Evolutionary conservation across 2,888 invertebrate genomes (phyloP).

Genomic region (Acronicta psi): DNA sequence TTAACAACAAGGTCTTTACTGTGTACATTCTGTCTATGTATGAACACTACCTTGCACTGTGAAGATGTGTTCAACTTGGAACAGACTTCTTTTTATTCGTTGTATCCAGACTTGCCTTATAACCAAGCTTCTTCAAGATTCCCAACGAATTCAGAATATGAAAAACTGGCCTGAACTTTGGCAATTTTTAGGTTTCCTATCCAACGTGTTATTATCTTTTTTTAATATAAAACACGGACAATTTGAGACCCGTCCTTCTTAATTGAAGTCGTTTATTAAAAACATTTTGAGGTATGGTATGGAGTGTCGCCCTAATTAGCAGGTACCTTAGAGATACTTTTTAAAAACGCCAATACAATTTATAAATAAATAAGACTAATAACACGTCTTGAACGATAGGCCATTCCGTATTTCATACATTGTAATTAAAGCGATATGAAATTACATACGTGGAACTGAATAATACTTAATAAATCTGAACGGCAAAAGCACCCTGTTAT

Average conservation of each 20-base stretch:
- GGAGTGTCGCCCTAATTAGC: slow-evolving; percentile 1
- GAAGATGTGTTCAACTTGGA: slow-evolving; percentile 1
- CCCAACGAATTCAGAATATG: too few relatives aligned
- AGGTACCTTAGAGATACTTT: background rate
- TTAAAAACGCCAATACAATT: slow-evolving; percentile 25
- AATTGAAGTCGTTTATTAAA: background rate
- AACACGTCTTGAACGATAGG: slow-evolving; percentile 30
- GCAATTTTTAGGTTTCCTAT: too few relatives aligned
- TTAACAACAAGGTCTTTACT: slow-evolving; percentile 15
- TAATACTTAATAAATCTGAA: slow-evolving; percentile 62
- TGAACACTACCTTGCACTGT: slow-evolving; percentile 7
- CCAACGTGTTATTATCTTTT: too few relatives aligned
- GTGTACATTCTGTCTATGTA: slow-evolving; percentile 14
- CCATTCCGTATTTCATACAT: slow-evolving; percentile 36
- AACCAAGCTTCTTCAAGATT: too few relatives aligned
- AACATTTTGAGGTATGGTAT: background rate
- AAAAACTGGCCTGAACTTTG: too few relatives aligned
- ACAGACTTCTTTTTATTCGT: background rate
- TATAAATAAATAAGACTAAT: slow-evolving; percentile 19
- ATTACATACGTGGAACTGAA: slow-evolving; percentile 59
- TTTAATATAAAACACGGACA: too few relatives aligned
- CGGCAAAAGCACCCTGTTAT: slow-evolving; percentile 63
- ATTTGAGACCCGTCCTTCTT: background rate
- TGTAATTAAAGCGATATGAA: slow-evolving; percentile 54
- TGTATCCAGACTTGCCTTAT: background rate